phyloP scores from a whole-genome alignment of 2,888 invertebrate genomes.

The Osmoderma eremita region DNA sequence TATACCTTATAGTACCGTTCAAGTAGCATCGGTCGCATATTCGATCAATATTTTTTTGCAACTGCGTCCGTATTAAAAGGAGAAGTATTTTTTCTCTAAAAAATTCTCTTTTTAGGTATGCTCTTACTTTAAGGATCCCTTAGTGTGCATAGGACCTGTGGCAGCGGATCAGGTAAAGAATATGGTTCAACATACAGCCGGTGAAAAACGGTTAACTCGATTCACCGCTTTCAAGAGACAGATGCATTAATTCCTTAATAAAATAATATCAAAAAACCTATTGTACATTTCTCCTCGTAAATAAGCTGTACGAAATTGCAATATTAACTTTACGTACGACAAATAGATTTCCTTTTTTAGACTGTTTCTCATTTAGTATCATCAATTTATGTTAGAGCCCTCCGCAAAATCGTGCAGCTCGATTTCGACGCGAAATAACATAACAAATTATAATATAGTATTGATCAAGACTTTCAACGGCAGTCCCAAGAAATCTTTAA shows the following conservation, averaged over 20 bases:
- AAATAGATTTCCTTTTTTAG: slow-evolving; percentile 21
- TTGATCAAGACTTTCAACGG: slow-evolving; percentile 12
- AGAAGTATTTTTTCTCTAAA: background rate
- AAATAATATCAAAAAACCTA: slow-evolving; percentile 20
- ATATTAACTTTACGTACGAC: slow-evolving; percentile 4
- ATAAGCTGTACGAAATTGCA: slow-evolving; percentile 38
- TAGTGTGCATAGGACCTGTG: slow-evolving; percentile 87
- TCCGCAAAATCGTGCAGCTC: slow-evolving; percentile 41
- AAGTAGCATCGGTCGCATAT: no score
- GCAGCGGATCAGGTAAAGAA: slow-evolving; percentile 79
- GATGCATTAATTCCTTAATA: slow-evolving; percentile 57
- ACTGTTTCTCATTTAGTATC: slow-evolving; percentile 12
- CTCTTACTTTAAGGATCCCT: slow-evolving; percentile 90
- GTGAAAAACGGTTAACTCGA: slow-evolving; percentile 81
- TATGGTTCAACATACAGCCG: slow-evolving; percentile 80
- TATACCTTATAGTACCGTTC: no score
- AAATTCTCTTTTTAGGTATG: slow-evolving; percentile 71
- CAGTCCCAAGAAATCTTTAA: slow-evolving; percentile 22
- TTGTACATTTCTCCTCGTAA: slow-evolving; percentile 35
- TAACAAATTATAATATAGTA: slow-evolving; percentile 41
- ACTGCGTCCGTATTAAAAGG: no score
- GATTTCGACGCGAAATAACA: slow-evolving; percentile 31
- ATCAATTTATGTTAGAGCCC: slow-evolving; percentile 41
- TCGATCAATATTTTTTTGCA: no score
- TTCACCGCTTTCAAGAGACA: slow-evolving; percentile 64